phyloP scores from a whole-genome alignment of 2,888 invertebrate species.

The Netelia virgata region DNA sequence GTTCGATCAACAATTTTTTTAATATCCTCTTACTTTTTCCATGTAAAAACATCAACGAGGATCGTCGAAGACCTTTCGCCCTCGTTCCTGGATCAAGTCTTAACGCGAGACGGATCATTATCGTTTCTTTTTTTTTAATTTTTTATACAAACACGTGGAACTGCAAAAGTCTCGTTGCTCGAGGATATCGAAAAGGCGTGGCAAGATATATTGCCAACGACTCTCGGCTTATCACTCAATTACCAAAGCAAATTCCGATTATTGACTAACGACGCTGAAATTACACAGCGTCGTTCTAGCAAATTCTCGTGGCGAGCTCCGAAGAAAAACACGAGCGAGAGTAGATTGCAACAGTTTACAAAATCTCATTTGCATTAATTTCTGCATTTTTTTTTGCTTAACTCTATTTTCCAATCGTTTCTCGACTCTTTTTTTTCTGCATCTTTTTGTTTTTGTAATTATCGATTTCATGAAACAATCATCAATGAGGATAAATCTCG shows the following conservation, averaged over 20 bases:
- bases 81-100: not conserved
- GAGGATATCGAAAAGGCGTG: not conserved
- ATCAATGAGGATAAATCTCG: not conserved
- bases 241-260: slow-evolving; percentile 31
- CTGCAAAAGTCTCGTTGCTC: not conserved
- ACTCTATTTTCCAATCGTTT: no score
- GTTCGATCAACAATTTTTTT: no score
- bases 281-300: not conserved
- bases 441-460: no score
- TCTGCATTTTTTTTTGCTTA: no score
- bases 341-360: no score
- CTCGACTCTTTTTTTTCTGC: no score
- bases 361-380: no score
- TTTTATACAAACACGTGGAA: not conserved
- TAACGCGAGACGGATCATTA: slow-evolving; percentile 1
- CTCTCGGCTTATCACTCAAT: slow-evolving; percentile 16
- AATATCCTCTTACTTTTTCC: not conserved
- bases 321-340: no score
- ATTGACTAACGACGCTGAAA: slow-evolving; percentile 21
- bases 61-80: not conserved
- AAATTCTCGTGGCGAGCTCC: not conserved
- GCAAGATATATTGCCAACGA: not conserved
- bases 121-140: not conserved
- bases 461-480: no score
- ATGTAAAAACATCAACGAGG: no score